A percentile compares a stretch with the other conserved stretches of the same genome.
These are phyloP conservation scores for Nerophis ophidion DNA, from an alignment of 2,113 vertebrate genomes.

Conservation along the genomic window DNA sequence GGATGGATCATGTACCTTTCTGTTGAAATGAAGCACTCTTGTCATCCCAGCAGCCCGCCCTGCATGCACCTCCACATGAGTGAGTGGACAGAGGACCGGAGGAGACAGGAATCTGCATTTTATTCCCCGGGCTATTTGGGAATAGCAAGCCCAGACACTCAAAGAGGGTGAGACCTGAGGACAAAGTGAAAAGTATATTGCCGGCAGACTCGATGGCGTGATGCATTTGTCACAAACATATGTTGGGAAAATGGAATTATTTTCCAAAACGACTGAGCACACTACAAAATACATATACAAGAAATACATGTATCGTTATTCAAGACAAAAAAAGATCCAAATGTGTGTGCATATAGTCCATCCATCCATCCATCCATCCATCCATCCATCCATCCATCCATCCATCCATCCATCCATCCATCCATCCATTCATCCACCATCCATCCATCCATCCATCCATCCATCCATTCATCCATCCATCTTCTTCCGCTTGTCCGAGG, in stretches of 20 bases:
- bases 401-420: no score
- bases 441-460: no score
- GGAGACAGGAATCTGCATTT: slow-evolving; percentile 61
- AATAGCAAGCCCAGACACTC: slow-evolving; percentile 38
- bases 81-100: slow-evolving; percentile 39
- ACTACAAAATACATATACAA: slow-evolving; percentile 7
- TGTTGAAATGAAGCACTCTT: slow-evolving; percentile 60
- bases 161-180: slow-evolving; percentile 40
- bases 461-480: no score
- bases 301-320: no score
- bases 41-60: slow-evolving; percentile 44
- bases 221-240: slow-evolving; percentile 42
- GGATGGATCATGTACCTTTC: slow-evolving; percentile 45
- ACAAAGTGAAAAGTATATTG: slow-evolving; percentile 47
- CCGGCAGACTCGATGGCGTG: slow-evolving; percentile 37
- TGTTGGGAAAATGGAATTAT: slow-evolving; percentile 28
- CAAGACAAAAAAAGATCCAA: slow-evolving; percentile 34
- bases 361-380: no score
- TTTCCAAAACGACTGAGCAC: no score
- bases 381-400: no score
- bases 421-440: no score
- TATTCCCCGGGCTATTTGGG: slow-evolving; percentile 42
- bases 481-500: no score
- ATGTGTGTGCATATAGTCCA: slow-evolving; percentile 17
- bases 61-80: slow-evolving; percentile 26